Evolutionary conservation across 2,113 vertebrate genomes (phyloP).

Genomic region (Rhynchopsitta pachyrhyncha): DNA sequence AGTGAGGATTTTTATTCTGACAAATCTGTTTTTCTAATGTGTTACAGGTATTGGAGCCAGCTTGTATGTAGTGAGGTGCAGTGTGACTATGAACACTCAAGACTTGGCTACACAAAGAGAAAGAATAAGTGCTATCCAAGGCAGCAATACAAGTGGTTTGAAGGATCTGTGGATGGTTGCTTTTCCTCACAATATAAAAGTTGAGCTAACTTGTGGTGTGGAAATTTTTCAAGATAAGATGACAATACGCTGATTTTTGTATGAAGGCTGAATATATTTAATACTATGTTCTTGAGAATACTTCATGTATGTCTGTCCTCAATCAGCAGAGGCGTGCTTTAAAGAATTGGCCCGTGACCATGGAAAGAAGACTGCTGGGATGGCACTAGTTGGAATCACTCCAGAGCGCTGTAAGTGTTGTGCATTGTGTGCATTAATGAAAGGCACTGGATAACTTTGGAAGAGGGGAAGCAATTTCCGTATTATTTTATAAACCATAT

Average conservation of each 20-base stretch:
- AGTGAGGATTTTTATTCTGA: neutral
- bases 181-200: conserved; percentile 71
- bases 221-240: conserved; percentile 62
- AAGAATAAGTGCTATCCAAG: conserved; percentile 64
- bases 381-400: conserved; percentile 74
- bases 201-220: conserved; percentile 78
- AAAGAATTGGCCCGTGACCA: conserved; percentile 55
- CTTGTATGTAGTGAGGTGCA: conserved; percentile 80
- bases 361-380: conserved; percentile 61
- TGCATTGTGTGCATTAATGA: conserved; percentile 70
- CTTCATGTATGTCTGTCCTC: conserved; percentile 64
- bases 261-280: conserved; percentile 20
- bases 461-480: conserved; percentile 58
- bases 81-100: conserved; percentile 74
- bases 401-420: conserved; percentile 70
- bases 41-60: conserved; percentile 72
- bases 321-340: conserved; percentile 65
- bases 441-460: conserved; percentile 75
- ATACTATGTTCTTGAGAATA: conserved; percentile 54
- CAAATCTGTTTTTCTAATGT: neutral
- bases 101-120: conserved; percentile 66
- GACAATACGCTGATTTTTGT: neutral
- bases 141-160: conserved; percentile 63
- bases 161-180: conserved; percentile 76
- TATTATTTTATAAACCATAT: conserved; percentile 52